Evolutionary conservation across 1,140 invertebrate genomes (phyloP).

Genomic region (Brachionus calyciflorus): DNA sequence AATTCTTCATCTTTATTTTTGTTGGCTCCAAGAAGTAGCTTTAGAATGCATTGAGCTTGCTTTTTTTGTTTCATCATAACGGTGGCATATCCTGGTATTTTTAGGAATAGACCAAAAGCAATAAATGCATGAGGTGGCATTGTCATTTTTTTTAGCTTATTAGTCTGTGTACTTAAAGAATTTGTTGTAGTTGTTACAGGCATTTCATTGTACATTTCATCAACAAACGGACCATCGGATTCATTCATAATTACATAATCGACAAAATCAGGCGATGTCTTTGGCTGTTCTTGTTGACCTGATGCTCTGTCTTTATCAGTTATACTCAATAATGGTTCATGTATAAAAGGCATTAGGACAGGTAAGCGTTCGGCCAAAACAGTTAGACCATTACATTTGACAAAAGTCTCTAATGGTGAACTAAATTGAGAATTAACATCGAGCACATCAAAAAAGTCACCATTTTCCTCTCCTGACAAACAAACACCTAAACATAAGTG

Average conservation of each 20-base stretch:
- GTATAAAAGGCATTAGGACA: slow-evolving; percentile 69
- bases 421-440: slow-evolving; percentile 57
- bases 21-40: slow-evolving; percentile 79
- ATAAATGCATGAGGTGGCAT: slow-evolving; percentile 83
- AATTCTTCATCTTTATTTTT: slow-evolving; percentile 77
- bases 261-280: slow-evolving; percentile 17
- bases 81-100: slow-evolving; percentile 82
- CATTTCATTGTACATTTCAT: slow-evolving; percentile 50
- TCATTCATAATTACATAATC: slow-evolving; percentile 48
- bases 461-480: neutral
- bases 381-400: slow-evolving; percentile 77
- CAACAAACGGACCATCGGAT: slow-evolving; percentile 51
- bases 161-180: slow-evolving; percentile 1
- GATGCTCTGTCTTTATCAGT: slow-evolving; percentile 65
- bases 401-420: slow-evolving; percentile 76
- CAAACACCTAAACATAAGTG: neutral
- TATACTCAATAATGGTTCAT: slow-evolving; percentile 35
- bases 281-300: slow-evolving; percentile 52
- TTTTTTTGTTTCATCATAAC: slow-evolving; percentile 77
- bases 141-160: slow-evolving; percentile 50
- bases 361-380: slow-evolving; percentile 80
- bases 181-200: slow-evolving; percentile 1
- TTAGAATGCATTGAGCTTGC: slow-evolving; percentile 76
- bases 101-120: slow-evolving; percentile 80
- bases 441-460: neutral